Evolutionary conservation across 2,113 vertebrate genomes (phyloP).

Genomic region (Myiozetetes cayanensis): DNA sequence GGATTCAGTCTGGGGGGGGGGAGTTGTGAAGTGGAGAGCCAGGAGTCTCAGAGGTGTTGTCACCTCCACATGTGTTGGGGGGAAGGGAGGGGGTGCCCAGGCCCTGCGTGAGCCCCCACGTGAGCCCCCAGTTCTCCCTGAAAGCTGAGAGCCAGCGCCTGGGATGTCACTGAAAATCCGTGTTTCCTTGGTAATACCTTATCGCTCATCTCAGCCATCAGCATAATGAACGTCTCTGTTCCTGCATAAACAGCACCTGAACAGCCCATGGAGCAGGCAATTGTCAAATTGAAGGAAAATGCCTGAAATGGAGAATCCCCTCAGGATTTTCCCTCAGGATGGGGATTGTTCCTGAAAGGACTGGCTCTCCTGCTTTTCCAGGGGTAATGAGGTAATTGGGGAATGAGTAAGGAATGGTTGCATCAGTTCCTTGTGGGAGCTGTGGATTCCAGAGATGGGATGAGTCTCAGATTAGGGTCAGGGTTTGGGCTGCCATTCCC

Average conservation of each 20-base stretch:
- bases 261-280: not conserved
- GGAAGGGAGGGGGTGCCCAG: not conserved
- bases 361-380: not conserved
- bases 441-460: not conserved
- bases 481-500: not conserved
- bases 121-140: not conserved
- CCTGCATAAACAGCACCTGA: conserved; percentile 26
- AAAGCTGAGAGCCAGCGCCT: not conserved
- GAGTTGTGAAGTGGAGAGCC: not conserved
- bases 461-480: not conserved
- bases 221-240: conserved; percentile 14
- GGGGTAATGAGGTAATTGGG: conserved; percentile 2
- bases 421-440: not conserved
- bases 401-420: not conserved
- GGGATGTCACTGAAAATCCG: not conserved
- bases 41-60: not conserved
- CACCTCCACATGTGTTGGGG: rapidly evolving
- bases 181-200: conserved; percentile 32
- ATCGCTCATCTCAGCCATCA: conserved; percentile 10
- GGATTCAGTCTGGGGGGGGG: rapidly evolving
- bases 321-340: not conserved
- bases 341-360: conserved; percentile 11
- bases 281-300: not conserved
- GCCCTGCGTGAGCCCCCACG: not conserved
- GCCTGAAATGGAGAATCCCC: conserved; percentile 13